Evolutionary conservation across 1,140 invertebrate species (phyloP), one percentile per base, ranked within the genome.

Genomic region (Panulirus ornatus): DNA sequence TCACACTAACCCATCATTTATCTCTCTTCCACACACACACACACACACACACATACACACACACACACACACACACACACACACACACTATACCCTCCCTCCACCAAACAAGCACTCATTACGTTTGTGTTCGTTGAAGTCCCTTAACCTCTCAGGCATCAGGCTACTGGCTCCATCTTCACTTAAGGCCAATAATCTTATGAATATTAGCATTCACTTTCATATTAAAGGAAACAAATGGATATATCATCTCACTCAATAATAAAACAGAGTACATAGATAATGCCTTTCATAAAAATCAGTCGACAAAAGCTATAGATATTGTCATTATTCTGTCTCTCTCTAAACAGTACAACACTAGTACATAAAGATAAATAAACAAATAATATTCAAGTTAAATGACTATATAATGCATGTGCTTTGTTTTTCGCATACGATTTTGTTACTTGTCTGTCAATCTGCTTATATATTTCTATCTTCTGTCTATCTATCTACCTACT

Each of bases 31-130:
- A 27, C 30, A n/a, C 63, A n/a, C 22, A 27, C 30, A 27, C 63
- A 27, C 63, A 27, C 22, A 27, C 30, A 27, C 22, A 76, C 36
- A 42, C 8, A 2, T 30, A 47, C 3, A 78, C 16, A 78, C 3
- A 44, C 40, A 78, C 40, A 44, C 76, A 79, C 2, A 51, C 76
- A 51, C 5, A 51, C 22, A 51, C 2, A 51, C 42, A 51, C 40
- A 79, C 42, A 51, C 0, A 79, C 70, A 73, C 51, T 58, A 11
- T 22, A 58, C 51, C 51, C 51, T 11, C 51, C 11, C 11, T 22
- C 51, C 51, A 22, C 11, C 51, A 58, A 22, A 58, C 51, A 58
- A 34, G 34, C 70, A 73, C 70, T 73, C 70, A 73, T 73, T 73
- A 73, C 42, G 9, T 73, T 38, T 36, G 5, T 38, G 16, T 38